A percentile compares a stretch with the other conserved stretches of the same genome.
Evolutionary conservation across 2,888 invertebrate genomes (phyloP).

Genomic region (Drosophila diplacantha): DNA sequence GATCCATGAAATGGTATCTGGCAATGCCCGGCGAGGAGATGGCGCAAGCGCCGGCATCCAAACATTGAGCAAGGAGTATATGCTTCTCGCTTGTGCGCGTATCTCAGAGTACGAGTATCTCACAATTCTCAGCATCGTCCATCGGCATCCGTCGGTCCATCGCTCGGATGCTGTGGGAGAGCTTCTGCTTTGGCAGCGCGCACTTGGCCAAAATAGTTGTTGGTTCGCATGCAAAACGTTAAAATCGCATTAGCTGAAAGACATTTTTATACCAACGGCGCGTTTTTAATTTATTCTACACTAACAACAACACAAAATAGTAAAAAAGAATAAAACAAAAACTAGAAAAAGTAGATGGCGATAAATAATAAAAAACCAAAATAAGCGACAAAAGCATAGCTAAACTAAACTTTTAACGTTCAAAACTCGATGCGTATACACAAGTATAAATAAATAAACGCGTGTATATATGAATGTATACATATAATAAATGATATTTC

Average conservation of each 20-base stretch:
- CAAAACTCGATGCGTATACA: slow-evolving; percentile 36
- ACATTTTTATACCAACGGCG: slow-evolving; percentile 75
- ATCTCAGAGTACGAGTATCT: slow-evolving; percentile 26
- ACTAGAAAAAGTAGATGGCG: slow-evolving; percentile 43
- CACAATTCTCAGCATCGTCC: slow-evolving; percentile 33
- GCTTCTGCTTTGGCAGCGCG: slow-evolving; percentile 65
- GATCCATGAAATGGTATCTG: slow-evolving; percentile 10
- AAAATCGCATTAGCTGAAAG: slow-evolving; percentile 74
- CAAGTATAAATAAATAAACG: slow-evolving; percentile 54
- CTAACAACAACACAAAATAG: slow-evolving; percentile 44
- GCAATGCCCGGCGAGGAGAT: slow-evolving; percentile 19
- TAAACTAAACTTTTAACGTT: slow-evolving; percentile 45
- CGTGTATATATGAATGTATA: slow-evolving; percentile 48
- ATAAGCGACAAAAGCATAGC: slow-evolving; percentile 21
- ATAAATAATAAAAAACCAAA: slow-evolving; percentile 33
- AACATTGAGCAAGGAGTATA: slow-evolving; percentile 57
- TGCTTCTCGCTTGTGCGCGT: slow-evolving; percentile 17
- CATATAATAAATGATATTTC: slow-evolving; percentile 57
- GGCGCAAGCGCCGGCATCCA: slow-evolving; percentile 58
- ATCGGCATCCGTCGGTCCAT: slow-evolving; percentile 39
- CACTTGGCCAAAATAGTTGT: slow-evolving; percentile 74
- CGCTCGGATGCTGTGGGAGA: slow-evolving; percentile 52
- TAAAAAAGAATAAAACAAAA: slow-evolving; percentile 8
- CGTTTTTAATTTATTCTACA: slow-evolving; percentile 73
- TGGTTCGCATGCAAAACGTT: slow-evolving; percentile 77